Evolutionary conservation across 2,797 vertebrate species (phyloP).

Genomic region (Pogoniulus pusillus): DNA sequence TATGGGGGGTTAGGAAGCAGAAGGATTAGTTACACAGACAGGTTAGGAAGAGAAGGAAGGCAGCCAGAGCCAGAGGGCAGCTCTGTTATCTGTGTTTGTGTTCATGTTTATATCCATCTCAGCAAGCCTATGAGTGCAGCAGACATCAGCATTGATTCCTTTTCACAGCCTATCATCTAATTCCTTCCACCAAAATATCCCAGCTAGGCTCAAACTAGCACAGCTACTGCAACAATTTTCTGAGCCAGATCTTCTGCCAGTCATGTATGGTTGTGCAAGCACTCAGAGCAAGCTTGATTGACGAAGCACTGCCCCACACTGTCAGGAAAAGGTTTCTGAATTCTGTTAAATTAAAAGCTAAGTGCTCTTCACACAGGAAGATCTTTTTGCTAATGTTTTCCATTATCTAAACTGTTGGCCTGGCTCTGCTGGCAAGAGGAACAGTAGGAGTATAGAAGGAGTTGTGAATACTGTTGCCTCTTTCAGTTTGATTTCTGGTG

Average conservation of each 20-base stretch:
- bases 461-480: constrained; percentile 7
- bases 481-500: background rate
- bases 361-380: background rate
- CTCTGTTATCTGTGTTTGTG: no score
- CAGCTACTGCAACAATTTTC: background rate
- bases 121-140: no score
- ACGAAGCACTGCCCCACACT: constrained; percentile 22
- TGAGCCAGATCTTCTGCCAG: background rate
- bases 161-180: no score
- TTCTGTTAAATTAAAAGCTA: background rate
- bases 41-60: no score
- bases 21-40: no score
- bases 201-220: no score
- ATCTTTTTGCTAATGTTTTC: constrained; percentile 50
- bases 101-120: no score
- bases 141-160: no score
- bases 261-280: background rate
- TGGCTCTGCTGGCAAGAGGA: background rate
- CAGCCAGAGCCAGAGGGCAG: no score
- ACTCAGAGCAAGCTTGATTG: background rate
- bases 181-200: no score
- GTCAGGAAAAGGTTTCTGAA: constrained; percentile 27
- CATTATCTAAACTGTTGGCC: constrained; percentile 24
- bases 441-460: background rate
- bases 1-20: no score